Percentiles rank a stretch among this genome's conserved stretches.
phyloP scores from a whole-genome alignment of 2,888 invertebrate genomes.

The Trypoxylon attenuatum region DNA sequence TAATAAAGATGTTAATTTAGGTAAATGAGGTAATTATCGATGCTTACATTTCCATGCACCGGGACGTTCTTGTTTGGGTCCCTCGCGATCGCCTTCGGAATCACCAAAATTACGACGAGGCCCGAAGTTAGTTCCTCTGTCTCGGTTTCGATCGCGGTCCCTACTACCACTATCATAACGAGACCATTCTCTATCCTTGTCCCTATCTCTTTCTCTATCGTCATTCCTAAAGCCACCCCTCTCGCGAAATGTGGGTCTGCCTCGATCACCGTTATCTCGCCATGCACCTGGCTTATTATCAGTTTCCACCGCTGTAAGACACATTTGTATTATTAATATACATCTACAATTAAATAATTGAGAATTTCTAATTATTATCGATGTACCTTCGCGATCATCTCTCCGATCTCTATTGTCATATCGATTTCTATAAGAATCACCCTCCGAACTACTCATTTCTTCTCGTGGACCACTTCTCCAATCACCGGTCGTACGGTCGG shows the following conservation, averaged over 20 bases:
- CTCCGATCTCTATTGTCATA: constrained; percentile 66
- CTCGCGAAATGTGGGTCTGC: constrained; percentile 62
- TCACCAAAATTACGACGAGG: constrained; percentile 67
- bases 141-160: constrained; percentile 65
- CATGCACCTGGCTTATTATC: constrained; percentile 69
- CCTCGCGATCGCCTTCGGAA: constrained; percentile 59
- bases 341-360: background rate
- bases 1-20: too few species aligned
- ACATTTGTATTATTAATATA: background rate
- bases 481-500: constrained; percentile 84
- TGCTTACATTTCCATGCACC: constrained; percentile 45
- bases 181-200: constrained; percentile 61
- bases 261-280: constrained; percentile 65
- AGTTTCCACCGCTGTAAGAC: constrained; percentile 26
- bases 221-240: constrained; percentile 55
- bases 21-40: background rate
- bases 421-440: constrained; percentile 71
- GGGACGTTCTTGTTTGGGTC: constrained; percentile 33
- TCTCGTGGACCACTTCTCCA: constrained; percentile 84
- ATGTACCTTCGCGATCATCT: constrained; percentile 65
- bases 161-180: constrained; percentile 53
- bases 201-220: constrained; percentile 55
- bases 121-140: constrained; percentile 72
- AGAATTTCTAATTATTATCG: background rate
- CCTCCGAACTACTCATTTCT: constrained; percentile 73